Base-by-base conservation (phyloP, 2,888 invertebrate genomes). In the Gibbula magus region DNA sequence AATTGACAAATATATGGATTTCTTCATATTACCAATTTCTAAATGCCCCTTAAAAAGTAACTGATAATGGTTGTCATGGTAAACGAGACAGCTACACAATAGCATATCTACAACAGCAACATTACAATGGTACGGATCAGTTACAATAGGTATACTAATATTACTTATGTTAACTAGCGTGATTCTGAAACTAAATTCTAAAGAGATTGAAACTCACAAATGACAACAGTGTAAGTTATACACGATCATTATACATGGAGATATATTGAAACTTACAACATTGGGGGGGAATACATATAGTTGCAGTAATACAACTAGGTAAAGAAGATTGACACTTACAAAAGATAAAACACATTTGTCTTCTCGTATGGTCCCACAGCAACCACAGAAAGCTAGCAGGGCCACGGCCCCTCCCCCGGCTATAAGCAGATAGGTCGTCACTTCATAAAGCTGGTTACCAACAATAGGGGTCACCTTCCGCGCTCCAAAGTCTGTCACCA, bases 261-360 rank as follows among this genome's bases (percentile, higher is more conserved):
- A 25, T 66, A 1, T 16, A 20, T 16, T 8, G 1, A 8, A 4
- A 25, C 29, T 25, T 20, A 8, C 29, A 18, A 25, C n/a, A n/a
- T n/a, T n/a, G n/a, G n/a, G 52, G 16, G 16, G 52, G 0, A 35
- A 10, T 29, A 35, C 4, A 39, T 70, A n/a, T 1, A 22, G 45
- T 2, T 39, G 16, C 4, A n/a, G 7, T 8, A 25, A 25, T 39
- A 74, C 8, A 51, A 10, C 2, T 4, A n/a, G 3, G 35, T 73
- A 79, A 22, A 16, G 16, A 52, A 70, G 51, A 56, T 8, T 45
- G 1, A 70, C 82, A 90, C 90, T 89, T 87, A 91, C 90, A 89
- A 91, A 91, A 66, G 87, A 88, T 74, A 91, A 83, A 10, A 91
- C 90, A 82, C 90, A 91, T 87, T 85, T 89, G 82, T 91, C 90